Evolutionary conservation across 2,113 vertebrate genomes (phyloP).

Genomic region (Perognathus longimembris): DNA sequence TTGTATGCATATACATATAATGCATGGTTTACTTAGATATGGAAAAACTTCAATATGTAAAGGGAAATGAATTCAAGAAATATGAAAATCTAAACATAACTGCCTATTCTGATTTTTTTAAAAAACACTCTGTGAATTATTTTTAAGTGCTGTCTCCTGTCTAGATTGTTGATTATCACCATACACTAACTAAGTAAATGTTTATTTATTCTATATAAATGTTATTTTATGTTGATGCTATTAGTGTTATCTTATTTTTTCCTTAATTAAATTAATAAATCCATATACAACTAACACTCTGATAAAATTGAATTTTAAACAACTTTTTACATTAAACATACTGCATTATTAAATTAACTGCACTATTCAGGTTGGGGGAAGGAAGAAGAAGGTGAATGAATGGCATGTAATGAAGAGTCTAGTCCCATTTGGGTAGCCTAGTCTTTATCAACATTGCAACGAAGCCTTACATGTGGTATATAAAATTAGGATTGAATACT

Average conservation of each 20-base stretch:
- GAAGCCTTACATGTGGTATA: not conserved
- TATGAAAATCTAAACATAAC: not conserved
- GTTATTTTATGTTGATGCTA: not conserved
- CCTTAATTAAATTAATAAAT: not conserved
- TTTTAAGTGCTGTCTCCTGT: not conserved
- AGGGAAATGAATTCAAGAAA: slow-evolving; percentile 23
- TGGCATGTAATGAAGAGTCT: not conserved
- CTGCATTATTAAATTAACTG: no score
- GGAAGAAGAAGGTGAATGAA: not conserved
- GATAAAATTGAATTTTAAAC: not conserved
- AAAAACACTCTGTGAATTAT: not conserved
- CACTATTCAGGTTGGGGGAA: not conserved
- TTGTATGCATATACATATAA: no score
- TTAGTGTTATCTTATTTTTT: not conserved
- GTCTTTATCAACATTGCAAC: not conserved
- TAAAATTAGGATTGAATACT: not conserved
- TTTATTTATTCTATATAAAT: not conserved
- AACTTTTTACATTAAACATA: not conserved
- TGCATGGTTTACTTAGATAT: not conserved
- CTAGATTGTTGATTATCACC: not conserved
- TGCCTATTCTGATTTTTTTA: not conserved
- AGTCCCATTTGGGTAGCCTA: not conserved
- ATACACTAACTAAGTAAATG: not conserved
- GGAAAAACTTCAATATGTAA: not conserved
- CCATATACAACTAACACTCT: not conserved